These are phyloP conservation scores for Nannoperca australis DNA, from an alignment of 2,797 vertebrate species.

Conservation along the genomic window DNA sequence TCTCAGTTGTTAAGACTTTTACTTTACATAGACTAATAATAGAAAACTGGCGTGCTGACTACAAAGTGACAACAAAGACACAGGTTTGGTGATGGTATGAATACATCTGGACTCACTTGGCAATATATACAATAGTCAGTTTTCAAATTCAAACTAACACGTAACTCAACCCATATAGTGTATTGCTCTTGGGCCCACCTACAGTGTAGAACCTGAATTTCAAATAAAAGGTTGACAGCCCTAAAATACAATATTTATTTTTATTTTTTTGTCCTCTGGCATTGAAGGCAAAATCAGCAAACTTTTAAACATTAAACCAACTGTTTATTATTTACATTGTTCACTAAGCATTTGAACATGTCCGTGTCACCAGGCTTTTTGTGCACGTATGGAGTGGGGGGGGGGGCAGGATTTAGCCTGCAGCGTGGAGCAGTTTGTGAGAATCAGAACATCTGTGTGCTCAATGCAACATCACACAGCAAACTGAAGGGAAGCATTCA, in stretches of 20 bases:
- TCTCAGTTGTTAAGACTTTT: neutral
- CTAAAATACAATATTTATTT: too few species aligned
- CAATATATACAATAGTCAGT: too few species aligned
- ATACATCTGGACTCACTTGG: neutral
- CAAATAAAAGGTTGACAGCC: neutral
- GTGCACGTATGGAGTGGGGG: neutral
- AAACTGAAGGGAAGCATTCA: constrained; percentile 7
- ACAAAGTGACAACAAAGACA: too few species aligned
- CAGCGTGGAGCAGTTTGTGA: constrained; percentile 21
- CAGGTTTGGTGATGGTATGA: neutral
- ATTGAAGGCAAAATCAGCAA: constrained; percentile 1
- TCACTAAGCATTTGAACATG: constrained; percentile 3
- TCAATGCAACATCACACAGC: constrained; percentile 15
- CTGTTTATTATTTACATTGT: neutral
- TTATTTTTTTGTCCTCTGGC: too few species aligned
- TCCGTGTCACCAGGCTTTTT: constrained; percentile 11
- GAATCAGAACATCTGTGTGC: constrained; percentile 44
- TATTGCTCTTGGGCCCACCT: neutral
- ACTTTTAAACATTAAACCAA: neutral
- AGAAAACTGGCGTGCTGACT: neutral
- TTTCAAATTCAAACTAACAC: too few species aligned
- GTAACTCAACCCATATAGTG: too few species aligned
- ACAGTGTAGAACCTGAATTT: neutral
- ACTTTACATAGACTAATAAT: neutral
- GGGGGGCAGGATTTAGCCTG: constrained; percentile 27